Evolutionary conservation across 2,113 vertebrate genomes (phyloP).

Genomic region (Pica pica): DNA sequence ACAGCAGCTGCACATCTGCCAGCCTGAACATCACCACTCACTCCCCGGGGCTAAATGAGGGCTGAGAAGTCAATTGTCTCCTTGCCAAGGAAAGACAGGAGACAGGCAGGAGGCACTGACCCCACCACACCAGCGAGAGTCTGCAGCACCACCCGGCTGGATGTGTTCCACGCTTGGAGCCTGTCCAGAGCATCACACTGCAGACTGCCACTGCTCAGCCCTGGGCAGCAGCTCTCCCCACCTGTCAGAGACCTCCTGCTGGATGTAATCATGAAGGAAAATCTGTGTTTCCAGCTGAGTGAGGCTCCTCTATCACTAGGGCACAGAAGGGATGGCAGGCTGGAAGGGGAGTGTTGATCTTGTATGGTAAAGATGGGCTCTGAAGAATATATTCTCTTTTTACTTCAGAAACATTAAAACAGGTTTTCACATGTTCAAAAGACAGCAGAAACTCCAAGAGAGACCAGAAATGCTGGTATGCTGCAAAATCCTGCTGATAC

Average conservation of each 20-base stretch:
- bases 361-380: neutral
- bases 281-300: neutral
- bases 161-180: neutral
- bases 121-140: rapidly evolving
- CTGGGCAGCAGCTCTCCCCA: neutral
- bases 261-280: neutral
- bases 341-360: neutral
- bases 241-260: neutral
- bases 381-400: neutral
- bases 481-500: constrained; percentile 5
- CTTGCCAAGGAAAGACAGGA: neutral
- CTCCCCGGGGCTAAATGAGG: rapidly evolving
- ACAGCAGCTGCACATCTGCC: rapidly evolving
- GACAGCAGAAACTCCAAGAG: neutral
- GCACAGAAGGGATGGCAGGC: rapidly evolving
- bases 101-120: neutral
- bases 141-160: neutral
- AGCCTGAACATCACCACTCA: neutral
- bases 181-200: rapidly evolving
- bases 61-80: neutral
- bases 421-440: constrained; percentile 3
- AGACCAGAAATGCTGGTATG: neutral
- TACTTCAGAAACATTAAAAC: neutral
- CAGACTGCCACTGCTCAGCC: neutral
- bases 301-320: neutral